Percentiles rank a stretch among this genome's conserved stretches.
Evolutionary conservation across 2,888 invertebrate species (phyloP).

Genomic region (Zhuqinia jingwanae): DNA sequence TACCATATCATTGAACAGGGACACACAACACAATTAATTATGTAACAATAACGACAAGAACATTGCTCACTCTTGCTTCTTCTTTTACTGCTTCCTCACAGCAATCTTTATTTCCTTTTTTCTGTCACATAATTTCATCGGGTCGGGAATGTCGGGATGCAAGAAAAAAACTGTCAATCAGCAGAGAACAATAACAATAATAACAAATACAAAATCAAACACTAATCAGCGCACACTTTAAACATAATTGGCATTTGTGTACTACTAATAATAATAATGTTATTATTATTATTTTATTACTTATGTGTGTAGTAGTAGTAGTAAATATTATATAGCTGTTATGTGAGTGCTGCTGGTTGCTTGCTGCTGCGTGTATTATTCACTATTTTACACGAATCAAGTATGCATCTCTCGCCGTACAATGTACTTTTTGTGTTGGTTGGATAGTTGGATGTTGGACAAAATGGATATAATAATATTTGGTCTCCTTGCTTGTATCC

Average conservation of each 20-base stretch:
- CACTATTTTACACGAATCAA: neutral
- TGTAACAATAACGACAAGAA: no score
- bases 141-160: neutral
- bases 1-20: no score
- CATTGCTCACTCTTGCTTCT: neutral
- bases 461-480: neutral
- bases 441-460: constrained; percentile 25
- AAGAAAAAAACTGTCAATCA: constrained; percentile 20
- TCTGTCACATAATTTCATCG: neutral
- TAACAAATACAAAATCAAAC: neutral
- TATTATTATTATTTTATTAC: constrained; percentile 33
- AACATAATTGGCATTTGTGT: constrained; percentile 55
- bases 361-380: neutral
- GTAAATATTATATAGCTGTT: no score
- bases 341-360: constrained; percentile 2
- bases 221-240: constrained; percentile 22
- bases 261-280: constrained; percentile 44
- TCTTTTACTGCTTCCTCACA: neutral
- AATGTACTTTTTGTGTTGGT: neutral
- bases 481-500: no score
- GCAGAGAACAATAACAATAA: neutral
- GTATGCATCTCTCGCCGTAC: neutral
- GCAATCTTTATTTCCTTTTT: neutral
- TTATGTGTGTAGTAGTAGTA: constrained; percentile 11
- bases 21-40: no score